Conservation (phyloP, 1,140 invertebrate species). For the Heliconius congener region DNA sequence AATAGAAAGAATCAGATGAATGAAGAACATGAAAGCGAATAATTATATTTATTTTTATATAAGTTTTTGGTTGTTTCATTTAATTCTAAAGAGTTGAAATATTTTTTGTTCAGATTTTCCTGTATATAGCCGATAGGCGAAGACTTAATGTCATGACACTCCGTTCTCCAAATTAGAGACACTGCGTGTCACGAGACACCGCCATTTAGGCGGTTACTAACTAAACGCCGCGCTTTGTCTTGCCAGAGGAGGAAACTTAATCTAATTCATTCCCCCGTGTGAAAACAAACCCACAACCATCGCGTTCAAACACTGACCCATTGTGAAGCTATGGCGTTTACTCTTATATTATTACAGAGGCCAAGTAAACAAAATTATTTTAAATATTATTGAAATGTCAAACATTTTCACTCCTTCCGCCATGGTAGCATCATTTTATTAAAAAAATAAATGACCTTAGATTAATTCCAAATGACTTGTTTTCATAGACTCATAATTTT, state of each 20-base stretch:
- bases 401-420: too few species aligned
- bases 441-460: too few species aligned
- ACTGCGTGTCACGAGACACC: too few species aligned
- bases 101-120: background rate
- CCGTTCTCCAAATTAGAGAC: too few species aligned
- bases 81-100: background rate
- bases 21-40: constrained; percentile 32
- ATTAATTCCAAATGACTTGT: too few species aligned
- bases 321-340: too few species aligned
- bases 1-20: constrained; percentile 26
- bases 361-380: too few species aligned
- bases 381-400: too few species aligned
- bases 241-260: background rate
- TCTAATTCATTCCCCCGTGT: background rate
- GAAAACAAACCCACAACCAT: background rate
- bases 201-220: background rate
- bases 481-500: background rate
- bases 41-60: constrained; percentile 24
- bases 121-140: too few species aligned
- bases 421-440: too few species aligned
- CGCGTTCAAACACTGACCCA: background rate
- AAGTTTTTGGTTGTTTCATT: constrained; percentile 14
- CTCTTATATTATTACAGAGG: too few species aligned
- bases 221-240: background rate
- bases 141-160: too few species aligned